These are phyloP conservation scores for Myrmecobius fasciatus DNA, from an alignment of 2,113 vertebrate genomes.

Conservation along the genomic window DNA sequence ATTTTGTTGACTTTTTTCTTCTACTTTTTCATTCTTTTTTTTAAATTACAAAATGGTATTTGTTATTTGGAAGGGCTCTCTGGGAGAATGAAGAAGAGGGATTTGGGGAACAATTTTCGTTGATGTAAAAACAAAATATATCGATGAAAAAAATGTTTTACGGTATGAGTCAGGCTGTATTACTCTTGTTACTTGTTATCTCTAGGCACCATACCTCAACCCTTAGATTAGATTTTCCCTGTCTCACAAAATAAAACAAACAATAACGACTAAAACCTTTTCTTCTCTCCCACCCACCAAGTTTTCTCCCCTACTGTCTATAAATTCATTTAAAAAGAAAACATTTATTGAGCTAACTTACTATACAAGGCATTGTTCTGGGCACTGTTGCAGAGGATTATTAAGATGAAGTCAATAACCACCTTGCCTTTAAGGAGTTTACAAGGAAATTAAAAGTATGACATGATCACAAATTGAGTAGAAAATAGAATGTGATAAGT, in stretches of 20 bases:
- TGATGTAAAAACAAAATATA: background rate
- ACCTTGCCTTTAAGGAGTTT: background rate
- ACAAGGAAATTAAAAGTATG: background rate
- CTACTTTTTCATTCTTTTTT: background rate
- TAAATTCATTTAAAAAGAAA: background rate
- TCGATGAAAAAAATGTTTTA: background rate
- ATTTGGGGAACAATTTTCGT: background rate
- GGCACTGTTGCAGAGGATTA: background rate
- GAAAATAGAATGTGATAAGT: background rate
- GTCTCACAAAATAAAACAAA: background rate
- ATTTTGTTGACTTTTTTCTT: background rate
- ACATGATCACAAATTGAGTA: background rate
- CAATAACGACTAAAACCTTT: background rate
- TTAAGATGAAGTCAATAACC: background rate
- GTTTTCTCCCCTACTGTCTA: background rate
- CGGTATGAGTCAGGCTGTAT: background rate
- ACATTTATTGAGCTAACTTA: background rate
- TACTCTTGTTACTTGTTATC: background rate
- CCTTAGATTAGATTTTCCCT: background rate
- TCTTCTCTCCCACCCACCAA: background rate
- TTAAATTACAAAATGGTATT: background rate
- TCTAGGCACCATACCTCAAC: background rate
- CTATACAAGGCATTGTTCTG: background rate
- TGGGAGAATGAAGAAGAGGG: background rate
- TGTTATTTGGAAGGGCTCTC: background rate